Evolutionary conservation across 2,113 vertebrate species (phyloP).

Genomic region (Neopipo cinnamomea): DNA sequence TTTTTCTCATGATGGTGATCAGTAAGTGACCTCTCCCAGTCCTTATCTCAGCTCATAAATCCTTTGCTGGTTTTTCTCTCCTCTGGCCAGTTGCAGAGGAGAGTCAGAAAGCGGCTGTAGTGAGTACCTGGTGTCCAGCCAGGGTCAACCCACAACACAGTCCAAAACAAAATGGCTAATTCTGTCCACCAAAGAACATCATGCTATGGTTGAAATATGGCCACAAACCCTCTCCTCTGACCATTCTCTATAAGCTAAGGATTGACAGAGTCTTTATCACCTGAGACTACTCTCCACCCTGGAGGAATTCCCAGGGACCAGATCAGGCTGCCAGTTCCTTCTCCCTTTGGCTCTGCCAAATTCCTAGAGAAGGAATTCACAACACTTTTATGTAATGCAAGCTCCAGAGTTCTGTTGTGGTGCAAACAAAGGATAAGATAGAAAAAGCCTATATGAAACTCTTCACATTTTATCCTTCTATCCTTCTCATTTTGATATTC

Average conservation of each 20-base stretch:
- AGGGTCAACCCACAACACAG: too few relatives aligned
- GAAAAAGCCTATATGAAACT: not conserved
- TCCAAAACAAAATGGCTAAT: not conserved
- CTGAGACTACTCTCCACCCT: not conserved
- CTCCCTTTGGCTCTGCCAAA: not conserved
- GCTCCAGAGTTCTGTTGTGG: not conserved
- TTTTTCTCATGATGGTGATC: too few relatives aligned
- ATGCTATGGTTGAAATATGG: not conserved
- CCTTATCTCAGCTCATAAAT: too few relatives aligned
- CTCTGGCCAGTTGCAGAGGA: too few relatives aligned
- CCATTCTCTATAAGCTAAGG: not conserved
- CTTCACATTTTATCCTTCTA: not conserved
- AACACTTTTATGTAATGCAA: not conserved
- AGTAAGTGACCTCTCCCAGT: too few relatives aligned
- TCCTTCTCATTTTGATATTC: not conserved
- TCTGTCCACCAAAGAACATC: not conserved
- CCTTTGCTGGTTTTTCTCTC: too few relatives aligned
- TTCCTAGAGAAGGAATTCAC: not conserved
- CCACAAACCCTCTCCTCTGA: not conserved
- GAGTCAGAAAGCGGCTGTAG: too few relatives aligned
- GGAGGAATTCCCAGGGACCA: not conserved
- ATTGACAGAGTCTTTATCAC: not conserved
- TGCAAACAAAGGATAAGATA: not conserved
- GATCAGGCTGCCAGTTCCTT: not conserved
- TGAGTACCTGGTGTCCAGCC: too few relatives aligned